Evolutionary conservation across 2,113 vertebrate genomes (phyloP).

Genomic region (Planiliza haematocheilus): DNA sequence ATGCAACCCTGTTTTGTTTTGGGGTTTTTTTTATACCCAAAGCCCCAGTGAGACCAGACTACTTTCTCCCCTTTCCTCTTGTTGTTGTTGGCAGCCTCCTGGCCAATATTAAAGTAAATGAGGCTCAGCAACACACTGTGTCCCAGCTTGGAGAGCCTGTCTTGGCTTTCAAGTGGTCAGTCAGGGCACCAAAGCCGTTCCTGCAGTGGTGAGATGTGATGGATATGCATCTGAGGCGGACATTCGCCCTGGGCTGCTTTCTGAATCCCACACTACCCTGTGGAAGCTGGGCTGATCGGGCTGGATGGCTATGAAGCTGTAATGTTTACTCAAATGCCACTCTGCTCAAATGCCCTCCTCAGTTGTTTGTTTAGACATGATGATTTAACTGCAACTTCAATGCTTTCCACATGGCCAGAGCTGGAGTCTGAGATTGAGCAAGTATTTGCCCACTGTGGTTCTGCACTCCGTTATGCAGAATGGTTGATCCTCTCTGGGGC

Average conservation of each 20-base stretch:
- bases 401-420: slow-evolving; percentile 63
- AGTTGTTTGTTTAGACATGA: slow-evolving; percentile 59
- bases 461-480: slow-evolving; percentile 47
- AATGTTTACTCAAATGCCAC: slow-evolving; percentile 38
- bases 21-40: slow-evolving; percentile 27
- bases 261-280: neutral
- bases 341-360: slow-evolving; percentile 42
- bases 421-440: slow-evolving; percentile 51
- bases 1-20: slow-evolving; percentile 23
- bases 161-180: slow-evolving; percentile 63
- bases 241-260: slow-evolving; percentile 29
- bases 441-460: slow-evolving; percentile 52
- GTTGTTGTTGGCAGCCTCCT: slow-evolving; percentile 71
- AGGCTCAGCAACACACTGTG: slow-evolving; percentile 49
- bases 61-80: slow-evolving; percentile 44
- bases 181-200: slow-evolving; percentile 20
- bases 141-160: slow-evolving; percentile 43
- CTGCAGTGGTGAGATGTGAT: slow-evolving; percentile 32
- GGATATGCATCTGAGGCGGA: slow-evolving; percentile 47
- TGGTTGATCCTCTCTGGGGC: slow-evolving; percentile 21
- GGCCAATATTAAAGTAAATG: slow-evolving; percentile 59
- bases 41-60: slow-evolving; percentile 50
- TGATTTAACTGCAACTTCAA: slow-evolving; percentile 55
- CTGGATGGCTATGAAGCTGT: slow-evolving; percentile 24
- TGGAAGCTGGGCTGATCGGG: slow-evolving; percentile 10